These are phyloP conservation scores for Morbakka virulenta DNA, from an alignment of 30 jellyfish, hydroid and myxozoan genomes.

Conservation along the genomic window DNA sequence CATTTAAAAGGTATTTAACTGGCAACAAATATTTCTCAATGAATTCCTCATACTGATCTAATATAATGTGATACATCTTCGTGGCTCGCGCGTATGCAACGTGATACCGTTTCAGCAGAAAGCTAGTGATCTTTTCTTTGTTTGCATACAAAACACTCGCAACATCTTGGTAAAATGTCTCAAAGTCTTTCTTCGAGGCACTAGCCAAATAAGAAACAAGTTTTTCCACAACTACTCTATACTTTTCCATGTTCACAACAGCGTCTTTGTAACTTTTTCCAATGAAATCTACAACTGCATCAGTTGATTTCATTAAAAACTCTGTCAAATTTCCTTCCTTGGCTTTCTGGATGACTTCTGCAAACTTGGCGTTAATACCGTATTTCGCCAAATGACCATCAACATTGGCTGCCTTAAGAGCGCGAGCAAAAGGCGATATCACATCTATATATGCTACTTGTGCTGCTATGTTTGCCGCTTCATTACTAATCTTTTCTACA, in stretches of 20 bases:
- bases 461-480: background rate
- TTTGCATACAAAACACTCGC: constrained; percentile 32
- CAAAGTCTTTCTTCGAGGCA: constrained; percentile 78
- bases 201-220: constrained; percentile 54
- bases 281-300: constrained; percentile 26
- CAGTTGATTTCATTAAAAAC: constrained; percentile 27
- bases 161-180: constrained; percentile 73
- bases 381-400: constrained; percentile 64
- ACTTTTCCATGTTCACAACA: constrained; percentile 14
- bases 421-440: constrained; percentile 57
- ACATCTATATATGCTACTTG: constrained; percentile 76
- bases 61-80: constrained; percentile 11
- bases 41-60: constrained; percentile 18
- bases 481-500: constrained; percentile 34
- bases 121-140: constrained; percentile 34
- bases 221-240: constrained; percentile 36
- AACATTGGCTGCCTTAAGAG: constrained; percentile 83
- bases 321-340: constrained; percentile 70
- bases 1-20: constrained; percentile 2
- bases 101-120: background rate
- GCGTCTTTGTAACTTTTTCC: constrained; percentile 35
- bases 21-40: constrained; percentile 45
- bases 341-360: constrained; percentile 46
- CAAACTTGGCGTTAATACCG: constrained; percentile 61
- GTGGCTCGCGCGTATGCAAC: background rate